These are phyloP conservation scores for Busseola fusca DNA, from an alignment of 2,888 invertebrate species.

Conservation along the genomic window DNA sequence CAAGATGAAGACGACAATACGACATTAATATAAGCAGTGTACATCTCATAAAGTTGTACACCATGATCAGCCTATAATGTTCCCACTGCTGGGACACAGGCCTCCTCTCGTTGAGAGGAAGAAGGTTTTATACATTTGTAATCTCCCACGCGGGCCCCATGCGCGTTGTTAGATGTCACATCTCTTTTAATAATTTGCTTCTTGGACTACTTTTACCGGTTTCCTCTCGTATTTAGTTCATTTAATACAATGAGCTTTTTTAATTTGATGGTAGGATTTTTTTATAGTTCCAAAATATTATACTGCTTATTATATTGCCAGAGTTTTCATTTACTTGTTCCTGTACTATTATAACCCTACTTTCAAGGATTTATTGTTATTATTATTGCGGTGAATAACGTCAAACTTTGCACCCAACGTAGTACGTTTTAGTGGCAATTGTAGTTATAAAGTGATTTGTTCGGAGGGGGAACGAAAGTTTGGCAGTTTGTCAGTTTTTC, in stretches of 20 bases:
- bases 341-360: conserved; percentile 7
- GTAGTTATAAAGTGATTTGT: conserved; percentile 83
- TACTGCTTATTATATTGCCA: not conserved
- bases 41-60: too few species aligned
- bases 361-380: conserved; percentile 82
- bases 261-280: not conserved
- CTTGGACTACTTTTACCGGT: too few species aligned
- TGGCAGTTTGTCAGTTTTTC: conserved; percentile 67
- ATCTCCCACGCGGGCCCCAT: too few species aligned
- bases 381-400: conserved; percentile 81
- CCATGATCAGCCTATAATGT: too few species aligned
- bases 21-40: not conserved
- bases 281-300: not conserved
- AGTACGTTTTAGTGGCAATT: conserved; percentile 79
- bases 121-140: too few species aligned
- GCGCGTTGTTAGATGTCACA: too few species aligned
- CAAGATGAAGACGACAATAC: not conserved
- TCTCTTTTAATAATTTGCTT: too few species aligned
- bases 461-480: conserved; percentile 68
- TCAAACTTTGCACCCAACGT: conserved; percentile 67
- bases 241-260: not conserved
- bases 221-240: too few species aligned
- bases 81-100: too few species aligned
- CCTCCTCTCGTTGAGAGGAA: too few species aligned
- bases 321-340: not conserved